These are phyloP conservation scores for Heliornis fulica DNA, from an alignment of 2,113 vertebrate species.

Conservation along the genomic window DNA sequence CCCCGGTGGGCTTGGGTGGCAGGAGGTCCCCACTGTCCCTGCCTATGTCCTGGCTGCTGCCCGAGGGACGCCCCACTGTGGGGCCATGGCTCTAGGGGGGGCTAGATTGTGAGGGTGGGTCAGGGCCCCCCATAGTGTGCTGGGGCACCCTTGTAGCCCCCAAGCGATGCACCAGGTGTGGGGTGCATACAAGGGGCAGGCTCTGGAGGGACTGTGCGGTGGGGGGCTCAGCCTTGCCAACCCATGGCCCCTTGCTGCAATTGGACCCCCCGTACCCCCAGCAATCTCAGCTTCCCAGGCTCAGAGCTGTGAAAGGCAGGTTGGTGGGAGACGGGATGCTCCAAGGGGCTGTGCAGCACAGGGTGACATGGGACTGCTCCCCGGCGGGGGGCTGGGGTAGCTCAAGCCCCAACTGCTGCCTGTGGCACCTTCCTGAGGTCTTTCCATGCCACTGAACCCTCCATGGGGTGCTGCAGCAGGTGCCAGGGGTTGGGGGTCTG, in stretches of 20 bases:
- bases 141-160: not conserved
- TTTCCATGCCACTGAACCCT: not conserved
- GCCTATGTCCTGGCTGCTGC: not conserved
- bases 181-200: not conserved
- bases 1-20: rapidly evolving
- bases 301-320: rapidly evolving
- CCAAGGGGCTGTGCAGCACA: rapidly evolving
- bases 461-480: not conserved
- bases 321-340: not conserved
- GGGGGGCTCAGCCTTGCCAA: not conserved
- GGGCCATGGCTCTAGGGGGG: not conserved
- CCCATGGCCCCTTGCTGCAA: rapidly evolving
- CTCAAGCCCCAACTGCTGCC: rapidly evolving
- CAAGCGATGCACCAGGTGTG: not conserved
- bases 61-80: no score
- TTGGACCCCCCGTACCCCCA: rapidly evolving
- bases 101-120: not conserved
- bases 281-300: not conserved
- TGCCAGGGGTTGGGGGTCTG: not conserved
- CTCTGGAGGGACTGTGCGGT: not conserved
- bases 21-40: not conserved
- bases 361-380: not conserved
- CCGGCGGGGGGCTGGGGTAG: not conserved
- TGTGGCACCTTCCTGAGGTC: not conserved
- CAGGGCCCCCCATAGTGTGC: not conserved